These are phyloP conservation scores for Okamejei kenojei DNA, from an alignment of 2,797 vertebrate genomes.

Conservation along the genomic window DNA sequence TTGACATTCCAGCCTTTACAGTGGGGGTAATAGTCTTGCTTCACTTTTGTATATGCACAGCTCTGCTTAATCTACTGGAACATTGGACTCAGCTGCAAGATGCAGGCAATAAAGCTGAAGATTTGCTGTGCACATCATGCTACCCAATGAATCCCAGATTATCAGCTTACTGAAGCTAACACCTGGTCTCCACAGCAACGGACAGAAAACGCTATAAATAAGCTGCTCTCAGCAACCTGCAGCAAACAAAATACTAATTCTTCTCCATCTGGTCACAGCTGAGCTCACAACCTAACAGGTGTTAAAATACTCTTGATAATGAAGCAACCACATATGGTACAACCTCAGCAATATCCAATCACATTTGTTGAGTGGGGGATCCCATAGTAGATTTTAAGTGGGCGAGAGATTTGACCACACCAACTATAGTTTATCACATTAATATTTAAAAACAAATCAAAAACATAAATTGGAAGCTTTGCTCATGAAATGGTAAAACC, in stretches of 20 bases:
- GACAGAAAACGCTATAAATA: slow-evolving; percentile 42
- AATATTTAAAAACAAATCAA: not conserved
- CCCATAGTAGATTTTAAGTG: slow-evolving; percentile 2
- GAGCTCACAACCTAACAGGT: slow-evolving; percentile 8
- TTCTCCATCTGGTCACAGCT: slow-evolving; percentile 2
- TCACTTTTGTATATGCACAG: not conserved
- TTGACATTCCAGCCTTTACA: not conserved
- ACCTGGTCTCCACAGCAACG: slow-evolving; percentile 49
- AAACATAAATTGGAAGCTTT: not conserved
- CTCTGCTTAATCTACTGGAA: not conserved
- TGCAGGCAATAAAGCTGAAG: slow-evolving; percentile 42
- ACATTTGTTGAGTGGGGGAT: not conserved
- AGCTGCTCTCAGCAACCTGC: slow-evolving; percentile 38
- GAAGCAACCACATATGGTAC: not conserved
- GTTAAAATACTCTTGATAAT: not conserved
- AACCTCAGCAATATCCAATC: not conserved
- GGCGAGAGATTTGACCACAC: not conserved
- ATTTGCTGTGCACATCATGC: slow-evolving; percentile 44
- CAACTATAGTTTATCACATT: not conserved
- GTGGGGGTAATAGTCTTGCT: not conserved
- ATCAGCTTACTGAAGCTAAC: slow-evolving; percentile 45
- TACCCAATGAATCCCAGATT: slow-evolving; percentile 48
- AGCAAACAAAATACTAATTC: slow-evolving; percentile 39
- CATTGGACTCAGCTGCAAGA: slow-evolving; percentile 35
- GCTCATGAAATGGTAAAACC: not conserved